Base-by-base conservation (phyloP, 2,888 invertebrate species). In the Drosophila macrospina region DNA sequence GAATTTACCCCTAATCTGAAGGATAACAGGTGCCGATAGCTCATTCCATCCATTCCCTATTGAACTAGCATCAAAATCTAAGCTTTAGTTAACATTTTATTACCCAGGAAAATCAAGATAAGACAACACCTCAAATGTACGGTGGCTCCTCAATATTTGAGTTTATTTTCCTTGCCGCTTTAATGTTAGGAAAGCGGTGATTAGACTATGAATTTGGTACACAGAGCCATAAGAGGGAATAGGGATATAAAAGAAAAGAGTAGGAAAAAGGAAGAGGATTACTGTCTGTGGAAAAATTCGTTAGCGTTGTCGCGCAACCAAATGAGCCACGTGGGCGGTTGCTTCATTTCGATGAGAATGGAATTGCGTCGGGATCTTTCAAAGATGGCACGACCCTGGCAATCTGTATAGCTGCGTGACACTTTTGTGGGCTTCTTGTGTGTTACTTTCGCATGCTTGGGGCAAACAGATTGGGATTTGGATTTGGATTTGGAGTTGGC, bases 271-370 rank as follows among this genome's bases (percentile, higher is more conserved):
- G 6, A n/a, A 5, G 6, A 7, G 10, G 3, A 10, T 10, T 28
- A 44, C 2, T 26, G 39, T 26, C 24, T 13, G 20, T 24, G 13
- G n/a, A 68, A 42, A 4, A 36, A 42, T 4, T 47, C 20, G 24
- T 16, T 15, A 5, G n/a, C 7, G 16, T 8, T 20, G 3, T 86
- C 80, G 3, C 78, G 55, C 26, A 91, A 6, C 65, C 80, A 81
- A 13, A 89, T 28, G 11, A 91, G 10, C 42, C 89, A 52, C 0
- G 86, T 54, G 13, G 91, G 91, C 1, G 89, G 90, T 5, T 84
- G 80, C 44, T 89, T 91, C 89, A 89, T 90, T 39, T 91, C 90
- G 0, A 69, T 78, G 24, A 91, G 85, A 6, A 89, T 75, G 6
- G 83, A 63, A 44, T 80, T 86, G 11, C 84, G 70, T 24, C 82